These are phyloP conservation scores for Mylabris phalerata DNA, from an alignment of 1,140 invertebrate genomes.

Conservation along the genomic window DNA sequence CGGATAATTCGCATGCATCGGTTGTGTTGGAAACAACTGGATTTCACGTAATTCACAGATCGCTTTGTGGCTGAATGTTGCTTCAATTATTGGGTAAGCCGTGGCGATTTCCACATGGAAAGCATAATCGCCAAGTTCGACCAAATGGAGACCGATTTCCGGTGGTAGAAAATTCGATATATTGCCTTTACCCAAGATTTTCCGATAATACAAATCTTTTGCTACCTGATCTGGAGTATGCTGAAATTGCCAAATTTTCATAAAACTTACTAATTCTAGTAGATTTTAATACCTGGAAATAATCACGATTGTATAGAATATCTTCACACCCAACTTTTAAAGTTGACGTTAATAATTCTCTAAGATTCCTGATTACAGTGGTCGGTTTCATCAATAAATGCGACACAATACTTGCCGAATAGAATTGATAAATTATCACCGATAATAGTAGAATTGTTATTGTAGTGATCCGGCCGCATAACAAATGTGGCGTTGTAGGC, in stretches of 20 bases:
- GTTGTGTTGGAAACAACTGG: constrained; percentile 15
- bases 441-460: constrained; percentile 20
- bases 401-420: constrained; percentile 25
- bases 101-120: constrained; percentile 25
- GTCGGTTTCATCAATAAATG: constrained; percentile 13
- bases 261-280: neutral
- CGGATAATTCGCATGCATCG: constrained; percentile 11
- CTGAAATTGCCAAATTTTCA: constrained; percentile 7
- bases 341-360: constrained; percentile 3
- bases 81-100: constrained; percentile 25
- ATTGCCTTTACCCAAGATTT: constrained; percentile 11
- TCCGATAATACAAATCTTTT: constrained; percentile 8
- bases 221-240: constrained; percentile 10
- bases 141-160: constrained; percentile 20
- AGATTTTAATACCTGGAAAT: constrained; percentile 7
- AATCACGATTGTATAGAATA: constrained; percentile 14
- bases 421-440: constrained; percentile 23
- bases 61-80: constrained; percentile 16
- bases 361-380: constrained; percentile 9
- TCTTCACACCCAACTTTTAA: constrained; percentile 12
- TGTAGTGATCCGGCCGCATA: constrained; percentile 16
- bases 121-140: constrained; percentile 22
- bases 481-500: neutral
- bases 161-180: constrained; percentile 7
- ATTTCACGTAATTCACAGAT: constrained; percentile 27